Percentiles rank a stretch among this genome's conserved stretches.
phyloP scores from a whole-genome alignment of 2,113 vertebrate genomes.

The Colaptes auratus region DNA sequence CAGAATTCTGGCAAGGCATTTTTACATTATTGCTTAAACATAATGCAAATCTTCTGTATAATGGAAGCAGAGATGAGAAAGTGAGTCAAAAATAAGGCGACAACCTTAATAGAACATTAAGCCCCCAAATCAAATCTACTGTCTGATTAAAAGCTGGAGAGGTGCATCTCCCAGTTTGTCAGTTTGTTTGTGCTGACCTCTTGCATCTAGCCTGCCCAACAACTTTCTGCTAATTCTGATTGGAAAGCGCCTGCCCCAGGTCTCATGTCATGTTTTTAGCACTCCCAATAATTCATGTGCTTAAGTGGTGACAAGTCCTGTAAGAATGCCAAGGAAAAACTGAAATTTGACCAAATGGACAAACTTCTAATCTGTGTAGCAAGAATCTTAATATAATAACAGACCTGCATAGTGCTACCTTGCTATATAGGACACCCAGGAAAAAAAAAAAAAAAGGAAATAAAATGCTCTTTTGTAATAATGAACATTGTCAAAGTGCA shows the following conservation, averaged over 20 bases:
- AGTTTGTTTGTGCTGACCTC: slow-evolving; percentile 13
- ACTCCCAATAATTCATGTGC: not conserved
- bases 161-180: not conserved
- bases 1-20: slow-evolving; percentile 15
- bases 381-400: slow-evolving; percentile 35
- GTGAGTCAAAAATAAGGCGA: not conserved
- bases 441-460: slow-evolving; percentile 49
- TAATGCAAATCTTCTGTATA: not conserved
- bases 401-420: slow-evolving; percentile 43
- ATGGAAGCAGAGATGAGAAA: not conserved
- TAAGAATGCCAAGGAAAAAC: slow-evolving; percentile 56
- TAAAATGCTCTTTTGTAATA: slow-evolving; percentile 76
- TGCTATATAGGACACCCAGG: slow-evolving; percentile 43
- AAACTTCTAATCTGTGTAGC: slow-evolving; percentile 45
- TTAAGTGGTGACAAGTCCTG: slow-evolving; percentile 17
- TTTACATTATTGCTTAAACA: slow-evolving; percentile 22
- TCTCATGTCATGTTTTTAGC: not conserved
- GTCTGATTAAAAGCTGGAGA: slow-evolving; percentile 11
- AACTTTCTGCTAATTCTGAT: not conserved
- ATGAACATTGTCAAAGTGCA: slow-evolving; percentile 14
- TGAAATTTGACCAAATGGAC: slow-evolving; percentile 52
- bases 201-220: not conserved
- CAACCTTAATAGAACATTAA: not conserved
- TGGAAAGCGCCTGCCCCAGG: not conserved
- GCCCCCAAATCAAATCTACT: not conserved